Evolutionary conservation across 1,140 invertebrate genomes (phyloP), one percentile per base, ranked within the genome.

Genomic region (Babylonia areolata): DNA sequence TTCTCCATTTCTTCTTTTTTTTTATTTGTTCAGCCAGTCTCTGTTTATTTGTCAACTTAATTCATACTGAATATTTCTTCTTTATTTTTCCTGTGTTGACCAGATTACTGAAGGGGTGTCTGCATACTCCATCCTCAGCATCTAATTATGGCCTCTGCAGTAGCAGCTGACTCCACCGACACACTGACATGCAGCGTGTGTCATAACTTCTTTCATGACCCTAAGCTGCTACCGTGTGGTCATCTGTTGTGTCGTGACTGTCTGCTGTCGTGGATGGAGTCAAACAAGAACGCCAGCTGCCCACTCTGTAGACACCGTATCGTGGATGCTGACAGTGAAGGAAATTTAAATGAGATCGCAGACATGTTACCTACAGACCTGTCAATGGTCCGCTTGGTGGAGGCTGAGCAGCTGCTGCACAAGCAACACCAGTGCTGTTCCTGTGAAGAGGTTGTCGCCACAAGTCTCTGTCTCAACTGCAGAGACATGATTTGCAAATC

Each of bases 131-230:
- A 20, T 9, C 51, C 51, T 11, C 51, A 9, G 51, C 51, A 11
- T 54, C 51, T 54, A 20, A 11, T 54, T 20, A 9, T 20, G 20
- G 9, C n/a, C n/a, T n/a, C n/a, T n/a, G n/a, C n/a, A n/a, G n/a
- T n/a, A n/a, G n/a, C n/a, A n/a, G n/a, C n/a, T 11, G 51, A 54
- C 9, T 20, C 51, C 51, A 54, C n/a, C n/a, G n/a, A n/a, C n/a
- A n/a, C n/a, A n/a, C n/a, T n/a, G n/a, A n/a, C n/a, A n/a, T 69
- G 64, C 64, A 69, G 64, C 42, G 51, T 81, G 15, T 81, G 80
- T 46, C 28, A 20, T 23, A 33, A 81, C 2, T 1, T 11, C 28
- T 81, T 81, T 51, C 5, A 12, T 5, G 33, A 37, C 33, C 80
- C 80, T 15, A 81, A 81, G 46, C 46, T 81, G 46, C 54, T 81